phyloP scores from a whole-genome alignment of 1,140 invertebrate genomes.

The Theocolax elegans region DNA sequence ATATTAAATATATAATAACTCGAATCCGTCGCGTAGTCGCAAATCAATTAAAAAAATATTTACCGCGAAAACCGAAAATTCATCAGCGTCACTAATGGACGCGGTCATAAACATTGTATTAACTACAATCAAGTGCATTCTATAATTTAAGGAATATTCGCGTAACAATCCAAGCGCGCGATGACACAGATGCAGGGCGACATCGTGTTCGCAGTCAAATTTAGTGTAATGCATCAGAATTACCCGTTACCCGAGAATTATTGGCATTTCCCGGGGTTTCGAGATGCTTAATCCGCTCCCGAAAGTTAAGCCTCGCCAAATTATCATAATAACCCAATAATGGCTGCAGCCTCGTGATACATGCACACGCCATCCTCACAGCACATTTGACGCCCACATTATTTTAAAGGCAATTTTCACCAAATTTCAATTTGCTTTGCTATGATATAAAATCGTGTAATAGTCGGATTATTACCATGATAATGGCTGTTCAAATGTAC shows the following conservation, averaged over 20 bases:
- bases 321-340: slow-evolving; percentile 6
- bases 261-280: background rate
- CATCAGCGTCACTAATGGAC: no score
- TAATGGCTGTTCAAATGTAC: no score
- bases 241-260: background rate
- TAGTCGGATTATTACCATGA: background rate
- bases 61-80: no score
- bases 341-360: no score
- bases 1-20: no score
- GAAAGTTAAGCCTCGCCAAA: slow-evolving; percentile 11
- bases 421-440: background rate
- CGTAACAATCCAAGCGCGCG: no score
- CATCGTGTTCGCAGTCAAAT: slow-evolving; percentile 6
- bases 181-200: slow-evolving; percentile 2
- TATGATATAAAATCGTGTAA: background rate
- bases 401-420: background rate
- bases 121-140: no score
- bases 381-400: background rate
- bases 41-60: no score
- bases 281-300: background rate
- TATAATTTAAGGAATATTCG: no score
- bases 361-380: background rate
- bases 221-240: background rate
- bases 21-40: no score
- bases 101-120: no score